These are phyloP conservation scores for Empis stercorea DNA, from an alignment of 2,888 invertebrate species.

Conservation along the genomic window DNA sequence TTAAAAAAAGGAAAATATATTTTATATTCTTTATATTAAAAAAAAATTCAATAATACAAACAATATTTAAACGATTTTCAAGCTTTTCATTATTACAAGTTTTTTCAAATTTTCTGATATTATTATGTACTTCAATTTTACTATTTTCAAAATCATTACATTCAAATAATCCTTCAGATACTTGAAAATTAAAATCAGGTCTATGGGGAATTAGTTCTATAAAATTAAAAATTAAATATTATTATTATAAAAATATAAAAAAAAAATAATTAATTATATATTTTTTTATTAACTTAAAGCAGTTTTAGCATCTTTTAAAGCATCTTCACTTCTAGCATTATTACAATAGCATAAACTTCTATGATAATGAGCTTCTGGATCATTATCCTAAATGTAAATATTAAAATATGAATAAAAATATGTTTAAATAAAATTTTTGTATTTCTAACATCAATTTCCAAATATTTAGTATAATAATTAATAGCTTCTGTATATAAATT, in stretches of 20 bases:
- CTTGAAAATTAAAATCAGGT: conserved; percentile 7
- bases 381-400: neutral
- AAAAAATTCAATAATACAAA: neutral
- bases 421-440: neutral
- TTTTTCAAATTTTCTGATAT: conserved; percentile 5
- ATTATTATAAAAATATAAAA: too few species aligned
- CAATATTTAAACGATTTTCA: neutral
- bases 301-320: conserved; percentile 6
- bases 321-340: conserved; percentile 3
- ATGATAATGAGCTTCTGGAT: conserved; percentile 1
- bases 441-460: neutral
- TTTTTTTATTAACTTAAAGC: conserved; percentile 3
- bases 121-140: conserved; percentile 5
- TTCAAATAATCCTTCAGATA: conserved; percentile 6
- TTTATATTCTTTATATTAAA: neutral
- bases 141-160: conserved; percentile 7
- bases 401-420: too few species aligned
- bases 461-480: too few species aligned
- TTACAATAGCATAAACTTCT: conserved; percentile 6
- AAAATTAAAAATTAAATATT: neutral
- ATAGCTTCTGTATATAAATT: too few species aligned
- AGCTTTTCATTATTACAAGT: neutral
- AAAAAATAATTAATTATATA: too few species aligned
- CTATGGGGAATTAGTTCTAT: neutral
- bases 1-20: too few species aligned